These are phyloP conservation scores for Mirza zaza DNA, from an alignment of 2,113 vertebrate genomes.

Conservation along the genomic window DNA sequence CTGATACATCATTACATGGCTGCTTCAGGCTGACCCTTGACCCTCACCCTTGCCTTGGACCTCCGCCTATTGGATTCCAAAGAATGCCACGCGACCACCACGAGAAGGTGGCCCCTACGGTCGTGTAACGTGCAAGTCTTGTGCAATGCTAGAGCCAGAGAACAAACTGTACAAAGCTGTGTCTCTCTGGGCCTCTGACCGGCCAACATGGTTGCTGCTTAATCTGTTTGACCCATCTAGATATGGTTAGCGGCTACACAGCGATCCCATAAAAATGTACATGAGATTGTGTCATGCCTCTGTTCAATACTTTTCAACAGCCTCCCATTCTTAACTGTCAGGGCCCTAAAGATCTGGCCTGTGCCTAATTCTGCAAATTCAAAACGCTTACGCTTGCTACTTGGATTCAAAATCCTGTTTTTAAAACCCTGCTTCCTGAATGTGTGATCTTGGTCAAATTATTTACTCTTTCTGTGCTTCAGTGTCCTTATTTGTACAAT, in stretches of 20 bases:
- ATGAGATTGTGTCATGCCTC: background rate
- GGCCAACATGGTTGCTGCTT: too few relatives aligned
- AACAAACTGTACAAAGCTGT: fast-evolving
- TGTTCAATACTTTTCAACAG: background rate
- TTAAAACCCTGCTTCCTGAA: background rate
- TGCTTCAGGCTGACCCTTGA: background rate
- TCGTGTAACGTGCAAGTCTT: fast-evolving
- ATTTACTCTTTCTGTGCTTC: background rate
- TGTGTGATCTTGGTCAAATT: background rate
- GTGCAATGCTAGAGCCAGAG: fast-evolving
- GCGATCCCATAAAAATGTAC: background rate
- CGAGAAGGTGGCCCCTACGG: background rate
- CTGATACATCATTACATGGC: background rate
- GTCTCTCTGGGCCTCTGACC: background rate
- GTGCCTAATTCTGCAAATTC: background rate
- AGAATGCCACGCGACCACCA: background rate
- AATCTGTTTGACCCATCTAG: background rate
- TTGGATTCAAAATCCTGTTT: background rate
- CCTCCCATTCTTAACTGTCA: background rate
- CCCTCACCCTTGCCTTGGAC: background rate
- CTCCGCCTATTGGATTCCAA: background rate
- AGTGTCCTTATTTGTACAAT: background rate
- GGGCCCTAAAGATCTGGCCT: background rate
- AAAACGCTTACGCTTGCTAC: background rate
- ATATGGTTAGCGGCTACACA: background rate